A percentile compares a stretch with the other conserved stretches of the same genome.
Evolutionary conservation across 1,140 invertebrate species (phyloP).

Genomic region (Meloidogyne chitwoodi): DNA sequence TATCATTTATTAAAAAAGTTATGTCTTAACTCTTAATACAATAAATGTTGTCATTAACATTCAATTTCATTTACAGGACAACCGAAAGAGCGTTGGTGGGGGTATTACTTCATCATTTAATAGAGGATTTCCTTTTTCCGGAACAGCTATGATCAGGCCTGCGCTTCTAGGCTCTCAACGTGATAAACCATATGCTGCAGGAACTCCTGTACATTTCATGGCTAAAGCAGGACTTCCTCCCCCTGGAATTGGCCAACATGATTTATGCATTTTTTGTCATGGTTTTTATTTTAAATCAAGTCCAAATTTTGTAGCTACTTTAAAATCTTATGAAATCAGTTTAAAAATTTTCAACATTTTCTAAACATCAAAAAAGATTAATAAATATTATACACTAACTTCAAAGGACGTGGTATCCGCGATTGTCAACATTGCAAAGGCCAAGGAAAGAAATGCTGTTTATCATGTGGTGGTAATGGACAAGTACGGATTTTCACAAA

Average conservation of each 20-base stretch:
- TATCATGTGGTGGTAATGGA: conserved; percentile 52
- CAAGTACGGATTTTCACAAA: conserved; percentile 53
- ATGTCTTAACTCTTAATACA: neutral
- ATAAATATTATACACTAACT: neutral
- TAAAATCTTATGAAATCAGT: too few relatives aligned
- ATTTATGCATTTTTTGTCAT: conserved; percentile 59
- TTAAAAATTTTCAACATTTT: too few relatives aligned
- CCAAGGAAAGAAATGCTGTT: conserved; percentile 55
- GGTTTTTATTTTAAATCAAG: neutral
- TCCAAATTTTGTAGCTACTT: too few relatives aligned
- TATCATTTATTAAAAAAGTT: too few relatives aligned
- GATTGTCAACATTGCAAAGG: conserved; percentile 60
- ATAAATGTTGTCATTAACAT: too few relatives aligned
- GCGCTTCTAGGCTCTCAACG: conserved; percentile 24
- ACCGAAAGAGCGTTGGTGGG: neutral
- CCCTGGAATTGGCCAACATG: conserved; percentile 57
- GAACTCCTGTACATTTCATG: conserved; percentile 60
- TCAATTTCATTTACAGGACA: neutral
- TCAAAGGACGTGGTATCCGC: conserved; percentile 41
- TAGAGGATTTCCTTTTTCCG: conserved; percentile 51
- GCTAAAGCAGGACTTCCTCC: conserved; percentile 58
- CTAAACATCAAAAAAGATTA: too few relatives aligned
- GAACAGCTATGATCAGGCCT: conserved; percentile 51
- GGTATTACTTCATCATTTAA: conserved; percentile 30
- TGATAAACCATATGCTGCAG: conserved; percentile 50